phyloP scores from a whole-genome alignment of 1,140 invertebrate genomes.

The Sitophilus oryzae region DNA sequence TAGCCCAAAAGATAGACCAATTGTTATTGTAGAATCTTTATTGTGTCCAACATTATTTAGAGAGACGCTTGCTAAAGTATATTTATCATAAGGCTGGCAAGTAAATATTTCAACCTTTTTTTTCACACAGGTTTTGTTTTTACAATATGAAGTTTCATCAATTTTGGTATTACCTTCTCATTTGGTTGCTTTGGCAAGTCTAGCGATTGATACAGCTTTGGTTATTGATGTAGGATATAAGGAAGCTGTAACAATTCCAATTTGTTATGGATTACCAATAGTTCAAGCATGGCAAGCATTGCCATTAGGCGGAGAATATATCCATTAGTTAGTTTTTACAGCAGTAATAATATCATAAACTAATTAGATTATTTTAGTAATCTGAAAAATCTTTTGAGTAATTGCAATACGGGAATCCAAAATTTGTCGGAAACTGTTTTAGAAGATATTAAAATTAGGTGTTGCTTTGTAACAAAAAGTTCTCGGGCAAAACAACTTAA shows the following conservation, averaged over 20 bases:
- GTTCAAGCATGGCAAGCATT: conserved; percentile 73
- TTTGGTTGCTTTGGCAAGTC: conserved; percentile 68
- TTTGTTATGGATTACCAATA: conserved; percentile 76
- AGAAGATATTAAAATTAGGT: conserved; percentile 67
- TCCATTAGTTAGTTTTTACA: conserved; percentile 47
- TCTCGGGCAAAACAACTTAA: conserved; percentile 59
- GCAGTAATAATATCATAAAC: background rate
- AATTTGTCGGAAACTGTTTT: conserved; percentile 51
- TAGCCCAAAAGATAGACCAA: conserved; percentile 86
- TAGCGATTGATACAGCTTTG: conserved; percentile 70
- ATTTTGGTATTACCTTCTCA: conserved; percentile 57
- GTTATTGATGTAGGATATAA: conserved; percentile 84
- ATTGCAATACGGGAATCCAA: conserved; percentile 44
- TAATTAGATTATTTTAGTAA: conserved; percentile 41
- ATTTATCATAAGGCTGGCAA: too few species aligned
- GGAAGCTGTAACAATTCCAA: conserved; percentile 74
- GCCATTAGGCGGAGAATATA: conserved; percentile 60
- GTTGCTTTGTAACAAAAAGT: conserved; percentile 77
- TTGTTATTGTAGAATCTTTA: conserved; percentile 87
- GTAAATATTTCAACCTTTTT: conserved; percentile 60
- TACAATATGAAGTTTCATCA: conserved; percentile 79
- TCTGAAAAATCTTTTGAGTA: conserved; percentile 45
- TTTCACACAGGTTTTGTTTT: conserved; percentile 83
- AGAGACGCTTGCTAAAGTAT: conserved; percentile 73
- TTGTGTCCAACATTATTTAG: conserved; percentile 74